Base-by-base conservation (phyloP, 30 jellyfish, hydroid and myxozoan species). In the Rhopilema esculentum region DNA sequence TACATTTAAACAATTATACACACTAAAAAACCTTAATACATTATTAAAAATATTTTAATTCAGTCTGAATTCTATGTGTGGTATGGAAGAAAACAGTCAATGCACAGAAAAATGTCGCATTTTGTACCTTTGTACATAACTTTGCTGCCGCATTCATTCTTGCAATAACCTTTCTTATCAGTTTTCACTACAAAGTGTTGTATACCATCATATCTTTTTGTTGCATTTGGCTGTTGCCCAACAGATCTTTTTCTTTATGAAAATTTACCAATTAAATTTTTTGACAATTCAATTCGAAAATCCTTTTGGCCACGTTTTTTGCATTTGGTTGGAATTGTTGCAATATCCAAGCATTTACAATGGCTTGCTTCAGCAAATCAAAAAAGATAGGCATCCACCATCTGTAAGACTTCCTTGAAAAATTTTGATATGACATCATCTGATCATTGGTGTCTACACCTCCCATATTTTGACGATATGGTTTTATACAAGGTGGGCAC, bases 311-410 rank as follows among this genome's bases (percentile, higher is more conserved):
- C 87, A 17, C 52, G 75, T 52, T 52, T 76, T 18, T 30, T 24
- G 73, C 65, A 76, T 76, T 71, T 76, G 75, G 87, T 48, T 76
- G 75, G 75, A n/a, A 76, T 52, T 76, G 87, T 27, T 76, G 49
- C 31, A 76, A 9, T 22, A 76, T 76, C 87, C 73, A 76, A 18
- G 87, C 87, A 76, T 76, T 76, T 24, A 52, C 87, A 76, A 76
- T 28, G 20, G 87, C 87, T 50, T 76, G 87, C 87, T 76, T 40
- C 48, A 76, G 28, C 50, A 76, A 51, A 76, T 76, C 74, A 21
- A 40, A 76, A 48, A 76, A 69, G 26, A 76, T 76, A 8, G 87
- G 87, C 24, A 76, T 9, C 87, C 87, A 76, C 87, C 87, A 76
- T 27, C 75, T 76, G 75, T 76, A 76, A 2, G 87, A 76, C 52